Base-by-base conservation (phyloP, 2,797 vertebrate species). In the Harpagifer antarcticus region DNA sequence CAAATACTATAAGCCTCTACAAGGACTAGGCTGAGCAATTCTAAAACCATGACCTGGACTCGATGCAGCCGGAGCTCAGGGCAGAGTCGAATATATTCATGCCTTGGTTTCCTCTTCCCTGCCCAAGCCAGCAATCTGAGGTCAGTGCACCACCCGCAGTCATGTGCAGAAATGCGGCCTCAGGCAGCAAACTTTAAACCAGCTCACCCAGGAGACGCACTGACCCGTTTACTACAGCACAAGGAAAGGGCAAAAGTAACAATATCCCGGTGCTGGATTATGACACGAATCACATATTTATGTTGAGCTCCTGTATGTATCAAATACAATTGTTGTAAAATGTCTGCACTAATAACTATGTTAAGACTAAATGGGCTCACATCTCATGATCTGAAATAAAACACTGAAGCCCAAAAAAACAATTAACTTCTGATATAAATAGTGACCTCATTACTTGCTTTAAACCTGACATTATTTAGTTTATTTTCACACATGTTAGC, bases 141-240 rank as follows among this genome's bases (percentile, higher is more conserved):
- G 87, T 78, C 90, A 75, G 52, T 49, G 74, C 86, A 76, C 75
- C 83, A 82, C 70, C 86, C 47, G 47, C 68, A 70, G 82, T 74
- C 76, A 57, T 67, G 81, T 58, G 68, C 78, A 82, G 84, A 86
- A 84, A 70, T 55, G 77, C 69, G 74, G 81, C 84, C 78, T 75
- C 72, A 74, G 87, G 88, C 88, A 82, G 86, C 82, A 82, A 77
- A 80, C 80, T 69, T 37, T 14, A 70, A 82, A 52, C 58, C 74
- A 55, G 86, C 80, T 88, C 77, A 62, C 83, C 81, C 84, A 71
- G 70, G 83, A 85, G 88, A 90, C 9, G 76, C 87, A 76, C 72
- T 92, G 91, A 93, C 89, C 92, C 82, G 71, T 86, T 88, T 82
- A 72, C 78, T 59, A 58, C 72, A 77, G 62, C 83, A 83, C 86